Evolutionary conservation across 2,888 invertebrate genomes (phyloP).

Genomic region (Chymomyza fuscimana): DNA sequence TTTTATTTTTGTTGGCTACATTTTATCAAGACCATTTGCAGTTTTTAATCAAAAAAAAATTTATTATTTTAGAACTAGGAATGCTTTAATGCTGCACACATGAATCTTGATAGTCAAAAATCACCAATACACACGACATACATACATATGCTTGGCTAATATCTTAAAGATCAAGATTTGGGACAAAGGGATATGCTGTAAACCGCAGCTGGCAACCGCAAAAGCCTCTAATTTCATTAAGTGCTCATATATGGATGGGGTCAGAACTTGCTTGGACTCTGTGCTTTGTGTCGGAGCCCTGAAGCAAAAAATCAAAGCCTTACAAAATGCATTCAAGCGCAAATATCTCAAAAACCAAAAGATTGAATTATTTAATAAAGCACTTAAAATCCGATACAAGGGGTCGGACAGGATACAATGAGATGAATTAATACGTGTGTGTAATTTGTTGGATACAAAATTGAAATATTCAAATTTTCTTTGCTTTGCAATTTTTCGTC

Average conservation of each 20-base stretch:
- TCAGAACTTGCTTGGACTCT: not conserved
- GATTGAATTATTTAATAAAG: slow-evolving; percentile 9
- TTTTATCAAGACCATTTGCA: too few relatives aligned
- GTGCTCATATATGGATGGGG: slow-evolving; percentile 21
- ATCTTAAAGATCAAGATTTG: not conserved
- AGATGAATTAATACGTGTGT: not conserved
- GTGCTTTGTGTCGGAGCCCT: not conserved
- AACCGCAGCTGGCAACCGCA: slow-evolving; percentile 19
- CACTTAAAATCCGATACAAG: not conserved
- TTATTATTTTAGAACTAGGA: too few relatives aligned
- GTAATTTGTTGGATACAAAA: slow-evolving; percentile 22
- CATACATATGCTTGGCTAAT: not conserved
- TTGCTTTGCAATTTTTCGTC: slow-evolving; percentile 3
- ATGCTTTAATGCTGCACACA: too few relatives aligned
- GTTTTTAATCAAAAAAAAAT: too few relatives aligned
- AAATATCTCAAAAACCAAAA: slow-evolving; percentile 13
- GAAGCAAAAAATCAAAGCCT: slow-evolving; percentile 19
- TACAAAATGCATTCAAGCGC: slow-evolving; percentile 31
- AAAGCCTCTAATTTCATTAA: slow-evolving; percentile 43
- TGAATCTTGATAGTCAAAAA: too few relatives aligned
- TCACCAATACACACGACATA: not conserved
- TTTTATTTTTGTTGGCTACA: too few relatives aligned
- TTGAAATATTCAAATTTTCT: slow-evolving; percentile 6
- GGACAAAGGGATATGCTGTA: not conserved
- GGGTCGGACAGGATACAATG: not conserved